These are phyloP conservation scores for Chrosomus eos DNA, from an alignment of 2,797 vertebrate genomes.

Conservation along the genomic window DNA sequence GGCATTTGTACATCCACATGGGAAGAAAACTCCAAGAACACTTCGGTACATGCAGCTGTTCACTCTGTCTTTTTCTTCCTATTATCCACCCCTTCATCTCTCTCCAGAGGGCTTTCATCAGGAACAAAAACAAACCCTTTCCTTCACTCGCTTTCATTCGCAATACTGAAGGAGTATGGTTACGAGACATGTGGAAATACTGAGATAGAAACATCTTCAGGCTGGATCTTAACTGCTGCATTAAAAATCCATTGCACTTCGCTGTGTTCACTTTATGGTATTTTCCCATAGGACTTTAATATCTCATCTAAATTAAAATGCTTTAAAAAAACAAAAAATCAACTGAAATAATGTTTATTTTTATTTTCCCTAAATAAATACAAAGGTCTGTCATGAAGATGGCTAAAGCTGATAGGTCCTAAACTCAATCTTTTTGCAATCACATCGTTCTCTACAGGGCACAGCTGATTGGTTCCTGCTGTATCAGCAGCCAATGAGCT, in stretches of 20 bases:
- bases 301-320: background rate
- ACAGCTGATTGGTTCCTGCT: background rate
- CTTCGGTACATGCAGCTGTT: constrained; percentile 46
- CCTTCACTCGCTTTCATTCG: constrained; percentile 25
- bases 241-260: constrained; percentile 23
- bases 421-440: background rate
- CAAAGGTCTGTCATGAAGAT: background rate
- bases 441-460: background rate
- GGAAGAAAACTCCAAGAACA: constrained; percentile 27
- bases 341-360: background rate
- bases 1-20: constrained; percentile 22
- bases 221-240: background rate
- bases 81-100: constrained; percentile 12
- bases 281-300: background rate
- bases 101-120: constrained; percentile 29
- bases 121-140: constrained; percentile 45
- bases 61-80: constrained; percentile 8
- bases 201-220: constrained; percentile 11
- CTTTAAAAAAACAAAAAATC: background rate
- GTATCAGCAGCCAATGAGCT: background rate
- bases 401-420: background rate
- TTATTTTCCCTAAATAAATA: background rate
- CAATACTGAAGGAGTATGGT: background rate
- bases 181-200: constrained; percentile 32
- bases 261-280: constrained; percentile 29